Percentiles rank a stretch among this genome's conserved stretches.
Evolutionary conservation across 2,888 invertebrate genomes (phyloP).

Genomic region (Rhagophthalmus giganteus): DNA sequence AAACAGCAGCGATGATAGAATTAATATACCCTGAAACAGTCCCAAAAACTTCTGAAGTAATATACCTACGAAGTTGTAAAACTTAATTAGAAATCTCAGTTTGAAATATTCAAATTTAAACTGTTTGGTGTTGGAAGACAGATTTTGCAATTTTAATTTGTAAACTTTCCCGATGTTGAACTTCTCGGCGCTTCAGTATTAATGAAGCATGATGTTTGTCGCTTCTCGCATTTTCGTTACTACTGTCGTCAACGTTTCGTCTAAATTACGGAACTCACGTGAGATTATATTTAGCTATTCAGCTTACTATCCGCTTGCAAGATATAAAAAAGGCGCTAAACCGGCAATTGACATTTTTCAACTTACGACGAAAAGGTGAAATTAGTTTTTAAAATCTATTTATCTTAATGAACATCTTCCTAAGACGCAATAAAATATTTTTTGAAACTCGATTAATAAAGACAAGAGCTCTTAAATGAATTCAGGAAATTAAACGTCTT

Average conservation of each 20-base stretch:
- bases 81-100: conserved; percentile 44
- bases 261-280: conserved; percentile 21
- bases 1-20: conserved; percentile 28
- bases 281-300: conserved; percentile 6
- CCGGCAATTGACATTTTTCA: too few relatives aligned
- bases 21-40: conserved; percentile 31
- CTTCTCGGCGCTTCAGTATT: conserved; percentile 39
- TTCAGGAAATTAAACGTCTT: conserved; percentile 37
- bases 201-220: conserved; percentile 43
- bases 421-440: conserved; percentile 12
- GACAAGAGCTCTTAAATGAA: conserved; percentile 34
- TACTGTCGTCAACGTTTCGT: conserved; percentile 21
- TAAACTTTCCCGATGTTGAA: conserved; percentile 43
- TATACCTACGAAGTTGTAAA: conserved; percentile 42
- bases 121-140: conserved; percentile 45
- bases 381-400: too few relatives aligned
- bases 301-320: neutral
- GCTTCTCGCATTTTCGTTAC: conserved; percentile 29
- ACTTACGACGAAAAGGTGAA: too few relatives aligned
- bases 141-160: conserved; percentile 48
- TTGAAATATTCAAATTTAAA: conserved; percentile 44
- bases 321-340: too few relatives aligned
- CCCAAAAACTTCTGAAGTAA: conserved; percentile 35
- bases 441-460: conserved; percentile 26
- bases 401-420: too few relatives aligned